Base-by-base conservation (phyloP, 2,797 vertebrate genomes). In the Petrocephalus schoutedeni region DNA sequence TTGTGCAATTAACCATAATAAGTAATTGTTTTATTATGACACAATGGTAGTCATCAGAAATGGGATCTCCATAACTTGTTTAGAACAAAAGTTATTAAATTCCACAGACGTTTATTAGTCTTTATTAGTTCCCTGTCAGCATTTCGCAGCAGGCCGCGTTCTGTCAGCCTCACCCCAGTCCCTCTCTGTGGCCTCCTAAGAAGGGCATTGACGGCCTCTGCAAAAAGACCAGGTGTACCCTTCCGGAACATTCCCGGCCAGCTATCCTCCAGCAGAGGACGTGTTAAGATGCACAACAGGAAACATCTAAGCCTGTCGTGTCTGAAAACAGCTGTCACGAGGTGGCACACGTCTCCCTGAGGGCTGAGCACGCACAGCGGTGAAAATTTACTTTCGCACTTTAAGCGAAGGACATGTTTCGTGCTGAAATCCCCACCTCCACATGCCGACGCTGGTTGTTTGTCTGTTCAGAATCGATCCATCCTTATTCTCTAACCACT, bases 281-380 rank as follows among this genome's bases (percentile, higher is more conserved):
- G 74, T 80, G 74, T 80, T 80, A 80, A 49, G 36, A 77, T n/a
- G 36, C 71, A 80, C 74, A 80, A 80, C 74, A 49, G 74, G 74
- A 80, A 80, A 21, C 36, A 49, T 21, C 74, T 49, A 49, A 49
- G 49, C 41, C 74, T 49, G 41, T 80, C 49, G 74, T 49, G 19
- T 8, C 74, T 80, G 74, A n/a, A 80, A 80, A 49, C 74, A 80
- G 36, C 74, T 80, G 36, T 7, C 71, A 8, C 1, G 71, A n/a
- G 36, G 71, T 8, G 74, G 19, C 9, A 41, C 5, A 2, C 3
- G 16, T 49, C 41, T 49, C 74, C 74, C 41, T 9, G 36, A n/a
- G 5, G 71, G 5, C 14, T n/a, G 71, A 45, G 74, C 41, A 10
- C 4, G 10, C 36, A 9, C 74, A 21, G 74, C 74, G 49, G 74